Conservation (phyloP, 2,113 vertebrate species). For the Gallinago media region DNA sequence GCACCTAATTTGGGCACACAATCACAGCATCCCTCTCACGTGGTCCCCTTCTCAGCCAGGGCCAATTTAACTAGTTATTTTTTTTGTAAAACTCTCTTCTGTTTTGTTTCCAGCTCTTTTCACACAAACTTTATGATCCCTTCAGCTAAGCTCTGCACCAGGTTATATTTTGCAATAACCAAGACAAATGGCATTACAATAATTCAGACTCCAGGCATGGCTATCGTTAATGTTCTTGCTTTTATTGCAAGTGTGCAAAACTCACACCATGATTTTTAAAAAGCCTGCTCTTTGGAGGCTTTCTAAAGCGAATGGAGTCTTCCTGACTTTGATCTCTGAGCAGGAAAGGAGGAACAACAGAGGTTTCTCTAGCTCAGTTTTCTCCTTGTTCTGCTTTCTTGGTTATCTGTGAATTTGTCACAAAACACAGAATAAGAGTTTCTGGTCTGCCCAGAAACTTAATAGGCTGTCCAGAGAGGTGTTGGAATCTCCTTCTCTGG, state of each 20-base stretch:
- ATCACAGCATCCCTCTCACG: rapidly evolving
- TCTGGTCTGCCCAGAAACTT: neutral
- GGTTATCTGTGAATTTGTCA: neutral
- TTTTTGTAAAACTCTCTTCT: neutral
- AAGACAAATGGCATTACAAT: conserved; percentile 19
- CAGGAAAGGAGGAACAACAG: neutral
- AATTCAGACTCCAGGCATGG: neutral
- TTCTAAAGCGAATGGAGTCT: neutral
- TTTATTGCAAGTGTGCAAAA: neutral
- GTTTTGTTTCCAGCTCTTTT: conserved; percentile 2
- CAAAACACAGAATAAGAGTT: neutral
- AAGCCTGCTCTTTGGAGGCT: neutral
- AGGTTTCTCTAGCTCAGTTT: neutral
- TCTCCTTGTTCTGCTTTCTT: neutral
- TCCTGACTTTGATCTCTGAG: neutral
- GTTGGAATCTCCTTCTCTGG: too few species aligned
- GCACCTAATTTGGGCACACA: neutral
- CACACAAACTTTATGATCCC: conserved; percentile 9
- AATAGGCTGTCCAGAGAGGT: too few species aligned
- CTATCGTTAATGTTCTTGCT: neutral
- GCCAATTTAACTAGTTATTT: neutral
- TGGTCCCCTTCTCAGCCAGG: neutral
- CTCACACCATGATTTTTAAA: neutral
- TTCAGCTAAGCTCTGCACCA: conserved; percentile 15
- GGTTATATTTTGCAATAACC: conserved; percentile 1